Percentiles rank a stretch among this genome's conserved stretches.
Conservation (phyloP, 2,113 vertebrate species). For the Thoracochromis brauschi region DNA sequence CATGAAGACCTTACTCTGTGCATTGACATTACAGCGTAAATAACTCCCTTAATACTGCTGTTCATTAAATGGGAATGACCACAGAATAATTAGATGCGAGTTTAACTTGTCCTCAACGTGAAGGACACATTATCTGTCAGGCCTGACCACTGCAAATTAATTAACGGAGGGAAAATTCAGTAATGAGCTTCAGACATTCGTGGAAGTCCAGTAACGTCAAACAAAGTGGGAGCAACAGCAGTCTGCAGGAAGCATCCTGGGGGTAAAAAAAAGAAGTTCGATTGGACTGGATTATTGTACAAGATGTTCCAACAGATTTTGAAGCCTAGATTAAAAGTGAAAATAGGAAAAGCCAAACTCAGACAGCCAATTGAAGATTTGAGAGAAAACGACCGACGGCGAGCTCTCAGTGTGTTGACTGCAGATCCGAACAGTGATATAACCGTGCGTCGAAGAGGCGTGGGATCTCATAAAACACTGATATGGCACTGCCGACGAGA, state of each 20-base stretch:
- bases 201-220: neutral
- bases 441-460: neutral
- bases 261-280: neutral
- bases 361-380: neutral
- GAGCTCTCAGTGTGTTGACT: neutral
- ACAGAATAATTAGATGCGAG: neutral
- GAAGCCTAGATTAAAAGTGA: neutral
- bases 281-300: neutral
- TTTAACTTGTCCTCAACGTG: neutral
- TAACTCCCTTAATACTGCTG: neutral
- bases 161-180: neutral
- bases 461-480: neutral
- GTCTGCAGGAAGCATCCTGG: neutral
- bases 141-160: slow-evolving; percentile 28
- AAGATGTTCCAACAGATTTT: neutral
- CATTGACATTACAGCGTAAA: neutral
- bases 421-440: neutral
- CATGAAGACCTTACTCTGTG: neutral
- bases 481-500: neutral
- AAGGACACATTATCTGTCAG: slow-evolving; percentile 42
- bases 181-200: slow-evolving; percentile 3
- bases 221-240: neutral
- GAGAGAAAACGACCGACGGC: neutral
- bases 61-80: neutral
- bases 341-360: neutral